Base-by-base conservation (phyloP, 2,113 vertebrate species). In the Beaufortia kweichowensis region DNA sequence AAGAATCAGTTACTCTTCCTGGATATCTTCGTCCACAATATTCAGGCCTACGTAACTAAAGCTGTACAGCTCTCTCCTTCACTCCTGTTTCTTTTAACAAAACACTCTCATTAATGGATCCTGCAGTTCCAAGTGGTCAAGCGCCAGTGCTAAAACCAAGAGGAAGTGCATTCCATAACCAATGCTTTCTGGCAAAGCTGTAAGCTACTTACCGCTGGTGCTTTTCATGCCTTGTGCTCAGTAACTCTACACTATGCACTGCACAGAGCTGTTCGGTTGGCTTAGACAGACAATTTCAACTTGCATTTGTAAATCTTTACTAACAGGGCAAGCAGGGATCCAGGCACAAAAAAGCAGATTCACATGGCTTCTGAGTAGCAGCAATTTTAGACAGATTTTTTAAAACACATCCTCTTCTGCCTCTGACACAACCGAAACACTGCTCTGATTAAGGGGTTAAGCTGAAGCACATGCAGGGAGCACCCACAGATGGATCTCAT, bases 391-490 rank as follows among this genome's bases (percentile, higher is more conserved):
- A 10, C 24, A 2, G 6, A 26, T 59, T 59, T n/a, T 50, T 46
- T 3, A 46, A 46, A 46, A 15, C 43, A 23, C 53, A 39, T 72
- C 43, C 43, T 46, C 55, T 72, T 72, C 24, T n/a, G 53, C 39
- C 39, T 69, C 55, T 11, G 43, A 28, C 14, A 55, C n/a, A 21
- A 15, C 3, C 15, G 1, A 28, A 67, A 60, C 5, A 5, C 28
- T 48, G 83, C 56, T 90, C 83, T 85, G 87, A 86, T 80, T 79
- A 85, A 82, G 77, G 84, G 87, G 89, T 90, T 90, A 88, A 91
- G 84, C 74, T 83, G 80, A 88, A 88, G 83, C 87, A 90, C 81
- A 87, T 89, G 86, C 80, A 76, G 23, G 33, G 43, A 78, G 60
- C 19, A 28, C n/a, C 14, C 35, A 76, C 60, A 80, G 79, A 76